Evolutionary conservation across 1,140 invertebrate genomes (phyloP), one percentile per base, ranked within the genome.

Genomic region (Panagrolaimus sp.): DNA sequence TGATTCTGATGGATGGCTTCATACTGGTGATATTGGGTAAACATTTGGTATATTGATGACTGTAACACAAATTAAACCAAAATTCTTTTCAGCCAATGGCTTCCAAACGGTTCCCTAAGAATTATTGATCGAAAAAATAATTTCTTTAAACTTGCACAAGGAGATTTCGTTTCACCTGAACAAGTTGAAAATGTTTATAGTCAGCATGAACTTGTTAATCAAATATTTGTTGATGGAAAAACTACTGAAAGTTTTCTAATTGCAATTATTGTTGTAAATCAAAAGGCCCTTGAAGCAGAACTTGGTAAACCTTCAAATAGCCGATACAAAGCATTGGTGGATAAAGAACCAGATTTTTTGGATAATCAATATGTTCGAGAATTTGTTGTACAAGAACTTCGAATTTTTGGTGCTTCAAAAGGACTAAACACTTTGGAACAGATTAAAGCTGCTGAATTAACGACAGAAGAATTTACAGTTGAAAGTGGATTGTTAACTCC

Each of bases 101-200:
- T 70, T 47, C 79, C 85, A 80, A 84, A 83, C 75, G 85, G 85
- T 11, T 76, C 79, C n/a, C 70, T 86, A 45, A 82, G 82, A 75
- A 85, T 87, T 53, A 84, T 87, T 65, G 86, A 87, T 75, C 42
- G 75, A 71, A 85, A 83, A 66, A 87, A 86, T 66, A 78, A 86
- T 69, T 84, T 87, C 63, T 87, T 87, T 77, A 86, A 86, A 73
- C 71, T 87, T 42, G 76, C 84, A 25, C 85, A 86, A 76, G 87
- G 87, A 47, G 87, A 87, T 74, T 87, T 87, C 69, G 84, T 87
- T 20, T 85, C 85, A 13, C 86, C 87, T 43, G 86, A 87, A 72
- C 85, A 85, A 72, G 83, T 87, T n/a, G 87, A 87, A 78, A 83
- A 84, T 63, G 80, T 86, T 43, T 86, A 86, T 72, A 70, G 80